Base-by-base conservation (phyloP, 2,888 invertebrate species). In the Phlogophora meticulosa region DNA sequence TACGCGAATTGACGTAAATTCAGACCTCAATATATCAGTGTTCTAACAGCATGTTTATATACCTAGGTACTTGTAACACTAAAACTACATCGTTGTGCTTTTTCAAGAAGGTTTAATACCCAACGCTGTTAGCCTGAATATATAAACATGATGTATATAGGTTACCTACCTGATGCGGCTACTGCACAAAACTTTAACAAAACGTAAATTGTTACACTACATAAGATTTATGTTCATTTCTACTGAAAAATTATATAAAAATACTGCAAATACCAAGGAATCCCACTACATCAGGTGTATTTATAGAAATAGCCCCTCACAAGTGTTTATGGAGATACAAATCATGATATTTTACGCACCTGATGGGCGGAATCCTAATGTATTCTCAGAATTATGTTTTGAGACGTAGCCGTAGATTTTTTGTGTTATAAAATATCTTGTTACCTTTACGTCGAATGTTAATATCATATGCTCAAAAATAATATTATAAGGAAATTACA, bases 271-370 rank as follows among this genome's bases (percentile, higher is more conserved):
- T 38, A 5, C 38, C 40, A 9, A 7, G 22, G 28, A 42, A 42
- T 68, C 34, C 5, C 20, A 40, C 22, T 34, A 20, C 46, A 45
- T 42, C n/a, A 20, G 5, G 22, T 7, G 10, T 52, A 55, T 62
- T 49, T 71, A 49, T 49, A 72, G 62, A 24, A 70, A 52, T 48
- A 53, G 20, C 15, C 15, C 15, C 9, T 43, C 5, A 49, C 38
- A 20, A 34, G 24, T 51, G 55, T 71, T 40, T 49, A 34, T 40
- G 20, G 24, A 34, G 40, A 36, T 55, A 51, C 20, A 63, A 51
- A 70, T 72, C 28, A 63, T 34, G 7, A 36, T 63, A 56, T 49
- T 61, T 61, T 61, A 55, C 42, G 38, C 5, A 53, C 36, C 24
- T 51, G 49, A 38, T 56, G 24, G 11, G 13, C 22, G 24, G 43